A percentile compares a stretch with the other conserved stretches of the same genome.
These are phyloP conservation scores for Muschampia plurimacula DNA, from an alignment of 2,888 invertebrate species.

Conservation along the genomic window DNA sequence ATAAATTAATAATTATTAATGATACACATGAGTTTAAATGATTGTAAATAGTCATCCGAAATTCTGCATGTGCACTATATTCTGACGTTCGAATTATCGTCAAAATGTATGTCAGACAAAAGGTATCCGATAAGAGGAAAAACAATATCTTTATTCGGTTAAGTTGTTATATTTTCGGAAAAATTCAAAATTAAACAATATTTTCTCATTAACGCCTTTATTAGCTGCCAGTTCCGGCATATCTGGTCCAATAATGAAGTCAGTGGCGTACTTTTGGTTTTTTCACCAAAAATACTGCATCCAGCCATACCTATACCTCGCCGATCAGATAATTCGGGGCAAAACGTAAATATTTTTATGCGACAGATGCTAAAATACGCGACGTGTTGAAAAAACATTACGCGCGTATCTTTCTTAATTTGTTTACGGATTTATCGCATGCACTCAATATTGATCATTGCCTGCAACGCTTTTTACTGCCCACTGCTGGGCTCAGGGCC, in stretches of 20 bases:
- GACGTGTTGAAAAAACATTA: slow-evolving; percentile 48
- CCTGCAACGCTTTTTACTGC: background rate
- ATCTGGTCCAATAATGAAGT: slow-evolving; percentile 22
- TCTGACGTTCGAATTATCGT: no score
- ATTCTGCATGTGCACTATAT: no score
- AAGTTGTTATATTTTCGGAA: background rate
- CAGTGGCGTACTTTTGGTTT: slow-evolving; percentile 12
- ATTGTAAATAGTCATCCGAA: no score
- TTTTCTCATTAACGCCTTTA: background rate
- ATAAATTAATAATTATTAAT: no score
- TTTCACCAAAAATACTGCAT: slow-evolving; percentile 14
- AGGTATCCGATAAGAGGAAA: no score
- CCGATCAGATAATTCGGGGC: slow-evolving; percentile 41
- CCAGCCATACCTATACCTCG: background rate
- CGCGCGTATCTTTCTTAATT: slow-evolving; percentile 55
- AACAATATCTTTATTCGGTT: background rate
- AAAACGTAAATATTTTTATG: slow-evolving; percentile 48
- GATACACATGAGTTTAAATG: no score
- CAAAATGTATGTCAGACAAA: no score
- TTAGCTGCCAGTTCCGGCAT: slow-evolving; percentile 20
- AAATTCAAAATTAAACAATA: background rate
- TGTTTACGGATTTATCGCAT: slow-evolving; percentile 56
- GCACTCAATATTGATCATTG: slow-evolving; percentile 48
- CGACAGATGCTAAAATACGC: slow-evolving; percentile 49
- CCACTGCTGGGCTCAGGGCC: no score